Base-by-base conservation (phyloP, 2,888 invertebrate genomes). In the Junonia oenone region DNA sequence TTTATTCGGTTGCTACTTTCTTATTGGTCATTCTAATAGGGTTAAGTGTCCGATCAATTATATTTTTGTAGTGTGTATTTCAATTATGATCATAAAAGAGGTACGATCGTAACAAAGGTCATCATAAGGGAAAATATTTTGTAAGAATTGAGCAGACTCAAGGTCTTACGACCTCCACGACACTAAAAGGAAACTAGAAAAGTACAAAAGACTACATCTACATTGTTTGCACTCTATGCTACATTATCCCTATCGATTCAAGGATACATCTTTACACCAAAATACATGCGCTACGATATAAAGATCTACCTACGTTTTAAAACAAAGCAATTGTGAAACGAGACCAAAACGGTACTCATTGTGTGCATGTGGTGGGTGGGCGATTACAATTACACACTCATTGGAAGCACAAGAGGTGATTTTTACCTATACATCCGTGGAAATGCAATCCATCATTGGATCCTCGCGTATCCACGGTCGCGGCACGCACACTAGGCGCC, bases 401-500 rank as follows among this genome's bases (percentile, higher is more conserved):
- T 72, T 66, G 67, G 62, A 71, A 72, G 68, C 68, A 75, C 71
- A 77, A 76, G 75, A 78, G 68, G 68, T 75, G 78, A 81, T 81
- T 78, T 82, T 89, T 90, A 90, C 90, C 90, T 90, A 89, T 81
- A 86, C 80, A 80, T 86, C 83, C 81, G 83, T 81, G 82, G 78
- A 87, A 88, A 81, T 87, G 87, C 88, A 89, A 88, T 89, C 90
- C 89, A 90, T 90, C 87, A 87, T 85, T 81, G 83, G 80, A 80
- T 81, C 83, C 79, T 81, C 76, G 75, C 70, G 78, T 81, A 78
- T 75, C 78, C 81, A 82, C 82, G 72, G 73, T 72, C 75, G 68
- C 71, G 69, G 71, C 81, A 77, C 83, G 68, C 85, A 85, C 88
- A 81, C 81, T 71, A 62, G 62, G 69, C 75, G 72, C 78, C 67